Base-by-base conservation (phyloP, 2,888 invertebrate genomes). In the Drosophila macrospina region DNA sequence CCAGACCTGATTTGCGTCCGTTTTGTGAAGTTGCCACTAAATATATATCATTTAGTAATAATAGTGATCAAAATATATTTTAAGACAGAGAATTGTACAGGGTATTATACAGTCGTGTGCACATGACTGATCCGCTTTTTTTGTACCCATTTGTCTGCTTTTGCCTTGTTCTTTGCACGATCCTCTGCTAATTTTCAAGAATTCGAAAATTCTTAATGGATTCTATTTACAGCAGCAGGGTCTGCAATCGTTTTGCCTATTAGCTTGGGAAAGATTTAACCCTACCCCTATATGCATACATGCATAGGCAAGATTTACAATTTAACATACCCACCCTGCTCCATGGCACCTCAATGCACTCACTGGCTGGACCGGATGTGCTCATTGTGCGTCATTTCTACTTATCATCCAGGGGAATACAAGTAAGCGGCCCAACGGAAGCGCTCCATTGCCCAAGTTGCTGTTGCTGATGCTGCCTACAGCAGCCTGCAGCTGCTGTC, bases 121-220 rank as follows among this genome's bases (percentile, higher is more conserved):
- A n/a, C n/a, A n/a, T n/a, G n/a, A n/a, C n/a, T n/a, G n/a, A n/a
- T n/a, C n/a, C n/a, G n/a, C n/a, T 50, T 30, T 13, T 54, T 36
- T 37, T 51, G 30, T 28, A 36, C 6, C 32, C 44, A 16, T 42
- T 8, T 28, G 28, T 20, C 20, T 20, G 20, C 20, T 20, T 20
- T 20, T 20, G 20, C 3, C 20, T 20, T 20, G 20, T 20, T 1
- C 20, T 20, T 1, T 20, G 28, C 8, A 5, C 37, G 47, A 62
- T 54, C 34, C 36, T 61, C 30, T 63, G 80, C 80, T 83, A 80
- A 80, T 85, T 81, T 81, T 74, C 36, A 66, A 75, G 75, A 86
- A 85, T 80, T 82, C 69, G 39, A 78, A 82, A 85, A 70, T 67
- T 80, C 75, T 78, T 82, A 82, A 82, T 82, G 86, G 78, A 50